Evolutionary conservation across 2,888 invertebrate species (phyloP), one percentile per base, ranked within the genome.

Genomic region (Leptinotarsa haldemani): DNA sequence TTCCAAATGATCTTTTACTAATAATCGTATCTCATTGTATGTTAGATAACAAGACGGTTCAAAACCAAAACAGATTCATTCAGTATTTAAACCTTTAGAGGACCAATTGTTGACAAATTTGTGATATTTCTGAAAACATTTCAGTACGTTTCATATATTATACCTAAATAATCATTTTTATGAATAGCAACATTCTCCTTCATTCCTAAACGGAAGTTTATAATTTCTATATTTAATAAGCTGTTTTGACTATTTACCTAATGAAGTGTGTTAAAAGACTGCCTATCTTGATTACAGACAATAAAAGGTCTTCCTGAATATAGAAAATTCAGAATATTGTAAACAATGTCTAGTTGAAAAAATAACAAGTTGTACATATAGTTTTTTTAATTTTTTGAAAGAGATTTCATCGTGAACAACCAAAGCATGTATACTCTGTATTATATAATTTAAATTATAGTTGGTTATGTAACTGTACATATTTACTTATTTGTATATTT

Each of bases 381-480:
- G 56, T 68, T 68, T 68, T 68, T 69, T 30, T 61, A 30, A 9
- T 61, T 9, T 61, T 16, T 61, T 61, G 71, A 65, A 72, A 77
- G 76, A 78, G 75, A 74, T 78, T 74, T 68, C 68, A 68, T 46
- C 56, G 56, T 68, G 68, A 77, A 83, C 83, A 82, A 86, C 86
- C 86, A 86, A 86, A 86, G 86, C 83, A 84, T 86, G 86, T 86
- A 85, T 78, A 86, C 85, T 84, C 75, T 86, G 85, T 86, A 86
- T 80, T 81, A 85, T 85, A 85, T 77, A 80, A 76, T 78, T 77
- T 78, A 73, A 73, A 73, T 76, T 75, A 77, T 77, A 76, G 74
- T 82, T 79, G 77, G 78, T 75, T 81, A 80, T 78, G 74, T 74
- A 77, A 77, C 72, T 83, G 81, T 82, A 81, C 76, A 80, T 80